Conservation (phyloP, 2,797 vertebrate genomes). For the Microtus obscurus region DNA sequence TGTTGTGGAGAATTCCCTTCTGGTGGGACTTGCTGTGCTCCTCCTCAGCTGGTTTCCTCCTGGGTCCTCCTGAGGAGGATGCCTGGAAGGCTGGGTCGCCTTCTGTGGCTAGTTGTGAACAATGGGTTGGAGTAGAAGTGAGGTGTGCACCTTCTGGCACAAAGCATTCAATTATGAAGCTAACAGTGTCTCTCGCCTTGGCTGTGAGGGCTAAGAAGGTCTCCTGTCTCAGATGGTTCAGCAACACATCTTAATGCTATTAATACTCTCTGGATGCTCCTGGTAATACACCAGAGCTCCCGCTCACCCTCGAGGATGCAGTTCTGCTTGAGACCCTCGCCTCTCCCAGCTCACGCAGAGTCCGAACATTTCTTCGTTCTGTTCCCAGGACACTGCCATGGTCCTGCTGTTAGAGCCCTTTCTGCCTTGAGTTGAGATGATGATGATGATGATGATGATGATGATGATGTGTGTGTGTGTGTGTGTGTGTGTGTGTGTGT, state of each 20-base stretch:
- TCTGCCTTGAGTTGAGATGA: not conserved
- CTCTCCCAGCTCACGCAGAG: not conserved
- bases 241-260: slow-evolving; percentile 37
- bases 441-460: no score
- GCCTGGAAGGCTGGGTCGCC: not conserved
- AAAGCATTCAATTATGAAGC: not conserved
- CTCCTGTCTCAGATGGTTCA: not conserved
- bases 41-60: not conserved
- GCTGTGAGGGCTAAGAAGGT: not conserved
- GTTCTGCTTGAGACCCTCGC: not conserved
- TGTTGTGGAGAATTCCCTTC: not conserved
- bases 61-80: not conserved
- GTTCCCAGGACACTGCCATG: not conserved
- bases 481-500: not conserved
- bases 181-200: not conserved
- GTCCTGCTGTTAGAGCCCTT: slow-evolving; percentile 49
- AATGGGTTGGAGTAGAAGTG: not conserved
- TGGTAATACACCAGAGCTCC: slow-evolving; percentile 48
- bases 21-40: not conserved
- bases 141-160: not conserved
- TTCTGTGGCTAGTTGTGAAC: not conserved
- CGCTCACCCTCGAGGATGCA: not conserved
- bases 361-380: not conserved
- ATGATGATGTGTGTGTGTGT: no score
- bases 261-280: slow-evolving; percentile 8